A percentile compares a stretch with the other conserved stretches of the same genome.
Conservation (phyloP, 1,140 invertebrate species). For the Steinernema feltiae region DNA sequence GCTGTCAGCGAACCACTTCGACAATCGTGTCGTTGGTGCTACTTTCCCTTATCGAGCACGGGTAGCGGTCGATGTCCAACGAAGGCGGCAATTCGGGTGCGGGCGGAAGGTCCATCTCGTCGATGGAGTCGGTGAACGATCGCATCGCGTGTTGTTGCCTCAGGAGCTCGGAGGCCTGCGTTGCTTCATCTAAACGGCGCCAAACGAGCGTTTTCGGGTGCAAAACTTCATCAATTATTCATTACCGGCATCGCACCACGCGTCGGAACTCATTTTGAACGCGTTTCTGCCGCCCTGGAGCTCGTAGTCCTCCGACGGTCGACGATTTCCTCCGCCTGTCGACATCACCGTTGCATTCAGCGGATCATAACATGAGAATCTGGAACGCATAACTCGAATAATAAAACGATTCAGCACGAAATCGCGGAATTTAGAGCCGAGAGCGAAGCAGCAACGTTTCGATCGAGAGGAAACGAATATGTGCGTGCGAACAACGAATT, state of each 20-base stretch:
- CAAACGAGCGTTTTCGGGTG: not conserved
- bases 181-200: not conserved
- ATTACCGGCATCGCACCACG: not conserved
- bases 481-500: too few relatives aligned
- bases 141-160: slow-evolving; percentile 49
- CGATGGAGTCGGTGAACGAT: slow-evolving; percentile 54
- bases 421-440: not conserved
- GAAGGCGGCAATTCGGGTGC: slow-evolving; percentile 41
- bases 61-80: slow-evolving; percentile 43
- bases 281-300: not conserved
- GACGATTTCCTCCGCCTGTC: slow-evolving; percentile 7
- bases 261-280: not conserved
- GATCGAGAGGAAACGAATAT: too few relatives aligned
- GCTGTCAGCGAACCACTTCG: too few relatives aligned
- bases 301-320: not conserved
- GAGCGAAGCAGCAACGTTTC: too few relatives aligned
- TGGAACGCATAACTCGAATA: not conserved
- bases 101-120: slow-evolving; percentile 49
- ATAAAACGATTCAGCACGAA: not conserved
- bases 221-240: not conserved
- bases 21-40: slow-evolving; percentile 53
- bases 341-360: too few relatives aligned
- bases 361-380: not conserved
- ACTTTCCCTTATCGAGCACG: slow-evolving; percentile 25
- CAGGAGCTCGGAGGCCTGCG: slow-evolving; percentile 29